Evolutionary conservation across 1,140 invertebrate genomes (phyloP), one percentile per base, ranked within the genome.

Genomic region (Drosophila orena): DNA sequence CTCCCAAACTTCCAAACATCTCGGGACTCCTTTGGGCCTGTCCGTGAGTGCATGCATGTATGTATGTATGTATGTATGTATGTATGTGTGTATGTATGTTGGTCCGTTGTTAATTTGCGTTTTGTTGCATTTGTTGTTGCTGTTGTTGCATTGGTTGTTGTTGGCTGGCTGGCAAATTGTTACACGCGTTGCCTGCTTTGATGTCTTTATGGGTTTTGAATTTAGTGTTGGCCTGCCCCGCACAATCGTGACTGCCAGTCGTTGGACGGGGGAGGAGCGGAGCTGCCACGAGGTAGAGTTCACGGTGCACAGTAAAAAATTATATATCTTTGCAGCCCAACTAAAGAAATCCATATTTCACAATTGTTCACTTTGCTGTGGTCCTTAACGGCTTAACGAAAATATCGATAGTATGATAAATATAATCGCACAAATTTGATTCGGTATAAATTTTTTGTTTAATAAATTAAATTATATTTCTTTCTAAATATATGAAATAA

Each of bases 161-260:
- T 49, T 74, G 70, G 76, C 72, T 80, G 74, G 75, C 80, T 90
- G 84, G 84, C 84, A 89, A 89, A 89, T 89, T 89, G 84, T 89
- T 89, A 89, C 84, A 89, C 85, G 84, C 84, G 86, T 90, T 90
- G 88, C 73, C 73, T 91, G 81, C 75, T 88, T 88, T 88, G 83
- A 88, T 88, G 83, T 88, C 84, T 88, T 89, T 88, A 89, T 88
- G 83, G 83, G 84, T 88, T 88, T 89, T 86, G 84, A 83, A 86
- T 88, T 88, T 89, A 86, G 66, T 70, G 66, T 70, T 88, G 79
- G 84, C 70, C 79, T 79, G 78, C 78, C 70, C 65, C 69, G 59
- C 75, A 81, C 75, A 86, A 79, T 86, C 83, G 83, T 86, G 83
- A 86, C 83, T 86, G 83, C 79, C 79, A 86, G 88, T 86, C 83